A percentile compares a stretch with the other conserved stretches of the same genome.
Conservation (phyloP, 2,888 invertebrate genomes). For the Dasysyrphus tricinctus region DNA sequence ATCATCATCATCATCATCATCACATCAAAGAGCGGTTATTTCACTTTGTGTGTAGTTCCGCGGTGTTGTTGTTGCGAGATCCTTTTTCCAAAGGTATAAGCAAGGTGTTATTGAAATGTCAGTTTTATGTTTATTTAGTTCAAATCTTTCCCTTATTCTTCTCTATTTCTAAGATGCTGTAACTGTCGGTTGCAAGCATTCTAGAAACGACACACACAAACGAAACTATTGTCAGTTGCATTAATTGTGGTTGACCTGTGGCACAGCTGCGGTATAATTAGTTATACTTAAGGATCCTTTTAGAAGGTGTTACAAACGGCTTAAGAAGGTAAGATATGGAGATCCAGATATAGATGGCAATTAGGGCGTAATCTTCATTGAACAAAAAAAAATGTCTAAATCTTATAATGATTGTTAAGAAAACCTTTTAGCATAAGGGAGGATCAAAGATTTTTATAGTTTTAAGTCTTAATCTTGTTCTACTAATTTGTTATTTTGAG, state of each 20-base stretch:
- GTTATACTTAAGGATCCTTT: conserved; percentile 33
- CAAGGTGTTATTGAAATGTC: conserved; percentile 72
- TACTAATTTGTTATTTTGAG: background rate
- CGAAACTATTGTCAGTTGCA: conserved; percentile 39
- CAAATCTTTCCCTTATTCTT: background rate
- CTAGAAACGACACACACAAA: background rate
- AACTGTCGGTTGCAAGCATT: conserved; percentile 34
- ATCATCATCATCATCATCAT: background rate
- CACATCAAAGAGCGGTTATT: conserved; percentile 27
- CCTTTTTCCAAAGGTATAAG: conserved; percentile 31
- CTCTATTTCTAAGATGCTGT: conserved; percentile 33
- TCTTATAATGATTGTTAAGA: background rate
- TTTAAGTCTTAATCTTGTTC: conserved; percentile 28
- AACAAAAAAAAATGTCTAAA: background rate
- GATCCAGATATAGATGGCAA: conserved; percentile 37
- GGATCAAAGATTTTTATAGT: conserved; percentile 10
- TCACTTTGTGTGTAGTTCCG: conserved; percentile 24
- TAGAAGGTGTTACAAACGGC: conserved; percentile 14
- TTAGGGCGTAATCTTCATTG: conserved; percentile 45
- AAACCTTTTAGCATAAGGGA: background rate
- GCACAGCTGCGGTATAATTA: conserved; percentile 51
- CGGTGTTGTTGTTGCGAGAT: conserved; percentile 41
- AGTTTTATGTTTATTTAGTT: conserved; percentile 50
- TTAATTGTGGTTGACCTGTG: conserved; percentile 62
- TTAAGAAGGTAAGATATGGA: conserved; percentile 1